A percentile compares a stretch with the other conserved stretches of the same genome.
Conservation (phyloP, 1,140 invertebrate genomes). For the Bilobella aurantiaca region DNA sequence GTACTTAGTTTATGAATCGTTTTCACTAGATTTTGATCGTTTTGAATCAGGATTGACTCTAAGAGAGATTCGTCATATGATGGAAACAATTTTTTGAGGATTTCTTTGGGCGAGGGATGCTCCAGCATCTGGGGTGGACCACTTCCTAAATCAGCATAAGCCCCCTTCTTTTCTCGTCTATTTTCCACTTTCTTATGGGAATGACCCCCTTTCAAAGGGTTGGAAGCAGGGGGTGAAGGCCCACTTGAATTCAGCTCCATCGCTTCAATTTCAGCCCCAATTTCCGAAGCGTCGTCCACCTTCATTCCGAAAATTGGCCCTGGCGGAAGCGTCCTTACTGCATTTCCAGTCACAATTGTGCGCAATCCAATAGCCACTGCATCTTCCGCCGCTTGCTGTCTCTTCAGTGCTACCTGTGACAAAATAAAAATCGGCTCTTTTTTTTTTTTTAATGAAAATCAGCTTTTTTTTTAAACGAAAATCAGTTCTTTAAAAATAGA, state of each 20-base stretch:
- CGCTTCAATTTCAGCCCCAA: constrained; percentile 11
- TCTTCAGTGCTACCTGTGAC: constrained; percentile 83
- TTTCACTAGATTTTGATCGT: constrained; percentile 34
- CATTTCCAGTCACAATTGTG: constrained; percentile 74
- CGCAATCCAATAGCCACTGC: constrained; percentile 84
- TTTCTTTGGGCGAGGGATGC: constrained; percentile 29
- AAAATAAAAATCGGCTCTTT: constrained; percentile 16
- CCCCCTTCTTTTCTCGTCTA: neutral
- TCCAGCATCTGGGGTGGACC: neutral
- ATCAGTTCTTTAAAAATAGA: too few species aligned
- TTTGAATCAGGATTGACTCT: constrained; percentile 30
- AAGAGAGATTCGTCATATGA: constrained; percentile 28
- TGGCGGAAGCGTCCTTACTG: constrained; percentile 69
- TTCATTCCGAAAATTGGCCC: constrained; percentile 73
- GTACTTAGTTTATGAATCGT: constrained; percentile 34
- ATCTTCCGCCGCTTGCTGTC: constrained; percentile 94
- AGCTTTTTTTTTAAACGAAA: too few species aligned
- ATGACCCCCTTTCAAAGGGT: constrained; percentile 2
- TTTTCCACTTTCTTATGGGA: neutral
- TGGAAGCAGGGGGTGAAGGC: neutral
- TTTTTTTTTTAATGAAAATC: too few species aligned
- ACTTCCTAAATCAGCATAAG: neutral
- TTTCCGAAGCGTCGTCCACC: constrained; percentile 37
- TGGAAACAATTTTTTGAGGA: constrained; percentile 31
- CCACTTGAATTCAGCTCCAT: neutral